phyloP scores from a whole-genome alignment of 2,888 invertebrate species.

The Leucoma salicis region DNA sequence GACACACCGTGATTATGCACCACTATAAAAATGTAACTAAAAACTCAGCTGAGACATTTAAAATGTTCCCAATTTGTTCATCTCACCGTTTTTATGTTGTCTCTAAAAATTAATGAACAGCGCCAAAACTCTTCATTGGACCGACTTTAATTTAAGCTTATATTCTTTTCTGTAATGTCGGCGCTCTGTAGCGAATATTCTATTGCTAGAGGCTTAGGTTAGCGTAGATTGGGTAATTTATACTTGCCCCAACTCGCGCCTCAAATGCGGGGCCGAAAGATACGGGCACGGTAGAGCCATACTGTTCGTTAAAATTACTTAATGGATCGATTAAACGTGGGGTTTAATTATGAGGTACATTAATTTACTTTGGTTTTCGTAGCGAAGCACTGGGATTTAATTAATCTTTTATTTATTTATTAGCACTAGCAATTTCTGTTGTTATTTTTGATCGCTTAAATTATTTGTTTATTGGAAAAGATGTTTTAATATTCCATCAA shows the following conservation, averaged over 20 bases:
- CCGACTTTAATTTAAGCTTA: slow-evolving; percentile 66
- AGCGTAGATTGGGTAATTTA: slow-evolving; percentile 80
- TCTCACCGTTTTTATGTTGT: slow-evolving; percentile 23
- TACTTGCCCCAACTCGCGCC: slow-evolving; percentile 68
- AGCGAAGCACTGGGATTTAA: slow-evolving; percentile 30
- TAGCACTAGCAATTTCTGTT: slow-evolving; percentile 25
- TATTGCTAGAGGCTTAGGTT: slow-evolving; percentile 74
- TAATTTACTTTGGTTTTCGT: slow-evolving; percentile 44
- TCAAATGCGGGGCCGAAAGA: slow-evolving; percentile 46
- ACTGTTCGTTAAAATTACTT: slow-evolving; percentile 73
- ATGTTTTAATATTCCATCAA: slow-evolving; percentile 17
- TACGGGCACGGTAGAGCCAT: slow-evolving; percentile 61
- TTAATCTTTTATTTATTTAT: slow-evolving; percentile 35
- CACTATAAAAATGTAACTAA: slow-evolving; percentile 60
- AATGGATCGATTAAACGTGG: slow-evolving; percentile 70
- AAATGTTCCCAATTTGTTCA: slow-evolving; percentile 29
- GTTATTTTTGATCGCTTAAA: slow-evolving; percentile 33
- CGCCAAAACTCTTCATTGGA: slow-evolving; percentile 55
- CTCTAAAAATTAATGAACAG: slow-evolving; percentile 30
- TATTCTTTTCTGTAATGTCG: slow-evolving; percentile 69
- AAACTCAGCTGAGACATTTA: slow-evolving; percentile 43
- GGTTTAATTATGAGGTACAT: slow-evolving; percentile 61
- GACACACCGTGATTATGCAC: slow-evolving; percentile 64
- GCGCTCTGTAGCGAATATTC: slow-evolving; percentile 69
- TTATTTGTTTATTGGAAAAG: slow-evolving; percentile 1